Evolutionary conservation across 2,113 vertebrate genomes (phyloP).

Genomic region (Tringa solitaria): DNA sequence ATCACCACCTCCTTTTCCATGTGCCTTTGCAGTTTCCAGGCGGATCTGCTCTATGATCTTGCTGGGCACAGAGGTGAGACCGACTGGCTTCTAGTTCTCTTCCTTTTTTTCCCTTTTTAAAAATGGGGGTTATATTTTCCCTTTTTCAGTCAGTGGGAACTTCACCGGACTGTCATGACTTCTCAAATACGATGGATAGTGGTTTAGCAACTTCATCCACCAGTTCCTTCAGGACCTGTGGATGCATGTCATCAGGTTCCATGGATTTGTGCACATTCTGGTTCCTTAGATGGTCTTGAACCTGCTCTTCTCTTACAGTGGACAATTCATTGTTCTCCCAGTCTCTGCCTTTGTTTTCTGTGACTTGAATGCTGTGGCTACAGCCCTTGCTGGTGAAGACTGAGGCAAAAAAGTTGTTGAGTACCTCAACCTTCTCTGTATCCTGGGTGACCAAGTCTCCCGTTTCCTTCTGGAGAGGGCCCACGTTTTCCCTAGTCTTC

Average conservation of each 20-base stretch:
- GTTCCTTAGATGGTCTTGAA: not conserved
- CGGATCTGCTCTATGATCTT: not conserved
- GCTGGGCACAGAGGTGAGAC: not conserved
- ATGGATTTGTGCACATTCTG: not conserved
- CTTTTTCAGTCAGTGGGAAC: not conserved
- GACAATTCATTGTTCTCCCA: not conserved
- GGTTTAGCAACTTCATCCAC: not conserved
- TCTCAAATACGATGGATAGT: not conserved
- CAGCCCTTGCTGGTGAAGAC: not conserved
- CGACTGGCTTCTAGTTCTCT: not conserved
- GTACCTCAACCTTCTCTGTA: not conserved
- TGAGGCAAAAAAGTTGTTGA: not conserved
- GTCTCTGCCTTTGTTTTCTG: not conserved
- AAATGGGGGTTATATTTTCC: not conserved
- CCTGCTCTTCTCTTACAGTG: not conserved
- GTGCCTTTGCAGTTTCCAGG: not conserved
- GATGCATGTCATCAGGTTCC: not conserved
- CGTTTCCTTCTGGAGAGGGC: not conserved
- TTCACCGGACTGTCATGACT: not conserved
- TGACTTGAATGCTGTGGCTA: not conserved
- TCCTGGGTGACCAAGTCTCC: not conserved
- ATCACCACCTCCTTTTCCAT: not conserved
- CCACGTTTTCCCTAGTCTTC: not conserved
- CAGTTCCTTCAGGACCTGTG: not conserved
- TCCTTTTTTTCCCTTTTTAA: not conserved